These are phyloP conservation scores for Catalaphyllia jardinei DNA, from an alignment of 64 coral and sea anemone genomes.

Conservation along the genomic window DNA sequence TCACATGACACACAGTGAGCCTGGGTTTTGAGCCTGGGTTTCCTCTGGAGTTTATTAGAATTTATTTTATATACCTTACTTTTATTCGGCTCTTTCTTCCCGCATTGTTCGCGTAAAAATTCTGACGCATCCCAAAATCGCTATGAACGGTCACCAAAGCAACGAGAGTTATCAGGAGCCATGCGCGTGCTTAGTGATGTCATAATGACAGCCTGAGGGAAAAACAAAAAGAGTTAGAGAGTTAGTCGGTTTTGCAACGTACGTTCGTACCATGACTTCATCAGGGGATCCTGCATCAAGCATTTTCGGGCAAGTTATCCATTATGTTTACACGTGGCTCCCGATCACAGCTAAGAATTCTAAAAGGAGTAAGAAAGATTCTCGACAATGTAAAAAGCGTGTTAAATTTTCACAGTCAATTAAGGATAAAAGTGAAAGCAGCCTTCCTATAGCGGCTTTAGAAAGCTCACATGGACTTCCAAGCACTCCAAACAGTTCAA, in stretches of 20 bases:
- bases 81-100: no score
- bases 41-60: no score
- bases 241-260: neutral
- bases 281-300: neutral
- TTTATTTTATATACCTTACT: no score
- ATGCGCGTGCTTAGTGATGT: neutral
- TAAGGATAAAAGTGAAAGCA: neutral
- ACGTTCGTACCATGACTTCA: neutral
- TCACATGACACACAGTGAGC: no score
- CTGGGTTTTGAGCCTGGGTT: no score
- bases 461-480: neutral
- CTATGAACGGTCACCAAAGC: no score
- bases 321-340: constrained; percentile 27
- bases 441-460: neutral
- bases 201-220: neutral
- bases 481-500: neutral
- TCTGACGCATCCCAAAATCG: no score
- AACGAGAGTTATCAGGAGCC: no score
- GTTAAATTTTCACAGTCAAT: constrained; percentile 1
- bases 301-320: neutral
- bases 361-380: neutral
- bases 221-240: neutral
- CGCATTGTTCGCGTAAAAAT: no score
- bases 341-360: neutral
- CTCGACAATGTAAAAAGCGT: neutral